A percentile compares a stretch with the other conserved stretches of the same genome.
phyloP scores from a whole-genome alignment of 1,140 invertebrate genomes.

The Cydia splendana region DNA sequence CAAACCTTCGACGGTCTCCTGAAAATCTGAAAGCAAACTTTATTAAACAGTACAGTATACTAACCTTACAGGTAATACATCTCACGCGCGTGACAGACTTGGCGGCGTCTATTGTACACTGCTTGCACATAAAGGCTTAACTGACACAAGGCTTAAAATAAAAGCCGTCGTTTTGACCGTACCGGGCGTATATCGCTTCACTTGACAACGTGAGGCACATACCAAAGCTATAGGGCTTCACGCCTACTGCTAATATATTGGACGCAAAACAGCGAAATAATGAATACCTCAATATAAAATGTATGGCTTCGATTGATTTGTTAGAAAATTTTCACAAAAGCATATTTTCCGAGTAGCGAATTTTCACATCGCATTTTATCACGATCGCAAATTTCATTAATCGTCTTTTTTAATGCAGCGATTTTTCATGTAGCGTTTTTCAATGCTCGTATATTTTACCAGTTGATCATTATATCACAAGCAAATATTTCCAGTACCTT shows the following conservation, averaged over 20 bases:
- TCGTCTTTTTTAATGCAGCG: no score
- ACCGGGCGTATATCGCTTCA: not conserved
- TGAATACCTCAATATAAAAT: no score
- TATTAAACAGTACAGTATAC: not conserved
- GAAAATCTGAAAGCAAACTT: not conserved
- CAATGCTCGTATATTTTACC: no score
- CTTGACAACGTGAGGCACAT: not conserved
- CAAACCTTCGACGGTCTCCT: not conserved
- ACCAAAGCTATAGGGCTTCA: not conserved
- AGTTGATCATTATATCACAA: no score
- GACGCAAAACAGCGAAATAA: not conserved
- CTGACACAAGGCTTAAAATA: not conserved
- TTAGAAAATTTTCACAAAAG: no score
- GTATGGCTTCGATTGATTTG: no score
- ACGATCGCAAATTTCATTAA: no score
- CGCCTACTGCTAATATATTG: not conserved
- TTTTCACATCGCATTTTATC: no score
- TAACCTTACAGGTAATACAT: not conserved
- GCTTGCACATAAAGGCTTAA: not conserved
- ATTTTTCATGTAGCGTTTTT: no score
- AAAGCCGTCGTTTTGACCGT: not conserved
- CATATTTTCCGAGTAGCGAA: no score
- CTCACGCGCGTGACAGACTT: not conserved
- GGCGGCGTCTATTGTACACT: not conserved
- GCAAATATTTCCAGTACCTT: no score